These are phyloP conservation scores for Rhamphomyia laevipes DNA, from an alignment of 2,888 invertebrate genomes.

Conservation along the genomic window DNA sequence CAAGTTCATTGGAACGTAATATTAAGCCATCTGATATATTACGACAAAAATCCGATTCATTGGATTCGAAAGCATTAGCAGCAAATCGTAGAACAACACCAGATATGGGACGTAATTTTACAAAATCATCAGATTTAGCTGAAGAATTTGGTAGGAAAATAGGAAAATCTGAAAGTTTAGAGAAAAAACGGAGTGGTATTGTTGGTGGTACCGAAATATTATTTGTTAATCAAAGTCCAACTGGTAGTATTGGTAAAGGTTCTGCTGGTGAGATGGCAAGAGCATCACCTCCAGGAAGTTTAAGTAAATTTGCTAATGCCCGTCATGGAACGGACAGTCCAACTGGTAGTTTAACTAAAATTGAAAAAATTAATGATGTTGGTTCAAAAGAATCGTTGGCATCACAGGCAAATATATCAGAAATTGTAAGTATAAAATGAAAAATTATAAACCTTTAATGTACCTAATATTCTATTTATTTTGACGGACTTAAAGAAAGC, in stretches of 20 bases:
- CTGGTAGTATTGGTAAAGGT: constrained; percentile 35
- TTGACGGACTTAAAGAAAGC: too few relatives aligned
- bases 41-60: constrained; percentile 36
- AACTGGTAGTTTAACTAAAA: constrained; percentile 25
- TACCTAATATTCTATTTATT: too few relatives aligned
- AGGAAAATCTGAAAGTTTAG: constrained; percentile 35
- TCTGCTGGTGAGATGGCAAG: constrained; percentile 18
- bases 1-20: constrained; percentile 35
- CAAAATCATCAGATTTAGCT: constrained; percentile 30
- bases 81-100: constrained; percentile 35
- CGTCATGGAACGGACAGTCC: constrained; percentile 21
- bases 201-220: neutral
- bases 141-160: constrained; percentile 37
- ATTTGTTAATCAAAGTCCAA: constrained; percentile 24
- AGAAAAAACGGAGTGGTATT: constrained; percentile 22
- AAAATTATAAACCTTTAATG: too few relatives aligned
- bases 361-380: constrained; percentile 19
- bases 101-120: constrained; percentile 29
- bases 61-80: constrained; percentile 32
- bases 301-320: constrained; percentile 21
- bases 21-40: constrained; percentile 38
- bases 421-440: constrained; percentile 29
- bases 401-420: constrained; percentile 36
- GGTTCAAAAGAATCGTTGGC: constrained; percentile 39
- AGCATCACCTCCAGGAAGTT: constrained; percentile 36